Conservation (phyloP, 2,797 vertebrate species). For the Clarias pachynema region DNA sequence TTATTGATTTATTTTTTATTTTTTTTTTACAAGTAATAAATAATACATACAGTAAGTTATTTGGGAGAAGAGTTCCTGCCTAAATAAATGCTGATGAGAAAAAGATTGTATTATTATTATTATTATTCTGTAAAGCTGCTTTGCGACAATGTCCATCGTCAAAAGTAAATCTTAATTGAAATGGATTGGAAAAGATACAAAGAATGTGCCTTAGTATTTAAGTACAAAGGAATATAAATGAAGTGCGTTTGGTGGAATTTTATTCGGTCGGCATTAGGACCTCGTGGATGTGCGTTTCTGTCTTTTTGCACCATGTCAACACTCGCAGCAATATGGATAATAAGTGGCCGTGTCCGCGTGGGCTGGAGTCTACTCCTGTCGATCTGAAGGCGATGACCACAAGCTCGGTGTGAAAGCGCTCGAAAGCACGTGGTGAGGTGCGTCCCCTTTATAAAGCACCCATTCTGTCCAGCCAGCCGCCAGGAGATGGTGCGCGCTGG, state of each 20-base stretch:
- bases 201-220: neutral
- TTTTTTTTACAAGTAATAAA: neutral
- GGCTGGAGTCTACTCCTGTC: constrained; percentile 66
- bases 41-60: neutral
- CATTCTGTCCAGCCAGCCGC: constrained; percentile 66
- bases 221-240: neutral
- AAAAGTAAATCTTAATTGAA: too few relatives aligned
- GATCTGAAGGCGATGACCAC: constrained; percentile 65
- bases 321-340: constrained; percentile 60
- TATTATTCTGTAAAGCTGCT: too few relatives aligned
- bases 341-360: constrained; percentile 58
- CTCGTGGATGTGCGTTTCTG: constrained; percentile 51
- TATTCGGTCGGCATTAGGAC: constrained; percentile 68
- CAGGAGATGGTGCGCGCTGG: constrained; percentile 80
- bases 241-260: neutral
- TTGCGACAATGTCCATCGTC: too few relatives aligned
- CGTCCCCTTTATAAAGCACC: constrained; percentile 77
- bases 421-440: constrained; percentile 77
- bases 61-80: neutral
- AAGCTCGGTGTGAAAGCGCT: constrained; percentile 73
- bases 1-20: too few relatives aligned
- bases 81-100: neutral
- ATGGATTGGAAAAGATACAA: neutral
- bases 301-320: constrained; percentile 21
- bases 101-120: too few relatives aligned